Evolutionary conservation across 1,140 invertebrate species (phyloP).

Genomic region (Cephus cinctus): DNA sequence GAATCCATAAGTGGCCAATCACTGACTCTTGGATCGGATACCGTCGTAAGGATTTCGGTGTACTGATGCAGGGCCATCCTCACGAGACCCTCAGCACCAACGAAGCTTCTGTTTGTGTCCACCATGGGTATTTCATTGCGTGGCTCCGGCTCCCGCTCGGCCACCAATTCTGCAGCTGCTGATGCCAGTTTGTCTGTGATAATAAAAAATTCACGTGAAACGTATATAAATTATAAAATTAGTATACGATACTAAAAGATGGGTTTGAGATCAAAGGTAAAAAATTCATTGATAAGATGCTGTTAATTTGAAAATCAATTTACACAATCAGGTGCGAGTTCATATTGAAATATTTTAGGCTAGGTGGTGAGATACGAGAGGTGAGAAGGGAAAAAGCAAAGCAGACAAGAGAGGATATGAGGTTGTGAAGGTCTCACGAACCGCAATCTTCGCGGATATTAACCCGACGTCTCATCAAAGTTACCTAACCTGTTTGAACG

Average conservation of each 20-base stretch:
- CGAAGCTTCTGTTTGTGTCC: slow-evolving; percentile 44
- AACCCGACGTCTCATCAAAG: no score
- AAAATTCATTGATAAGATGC: no score
- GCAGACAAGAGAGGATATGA: no score
- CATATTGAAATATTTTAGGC: no score
- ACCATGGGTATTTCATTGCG: slow-evolving; percentile 31
- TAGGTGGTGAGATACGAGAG: no score
- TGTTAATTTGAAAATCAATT: no score
- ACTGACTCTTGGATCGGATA: slow-evolving; percentile 80
- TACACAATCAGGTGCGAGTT: no score
- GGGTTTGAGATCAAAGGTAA: slow-evolving; percentile 21
- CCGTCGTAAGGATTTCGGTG: slow-evolving; percentile 57
- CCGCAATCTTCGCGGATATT: no score
- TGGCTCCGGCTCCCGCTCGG: slow-evolving; percentile 43
- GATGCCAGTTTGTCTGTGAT: slow-evolving; percentile 42
- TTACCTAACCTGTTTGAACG: no score
- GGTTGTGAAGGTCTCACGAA: no score
- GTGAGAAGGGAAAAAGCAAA: no score
- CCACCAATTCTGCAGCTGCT: slow-evolving; percentile 51
- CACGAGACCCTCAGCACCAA: slow-evolving; percentile 57
- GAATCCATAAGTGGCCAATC: slow-evolving; percentile 91
- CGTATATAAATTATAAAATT: not conserved
- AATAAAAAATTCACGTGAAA: not conserved
- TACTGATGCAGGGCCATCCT: slow-evolving; percentile 62
- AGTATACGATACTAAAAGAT: not conserved